phyloP scores from a whole-genome alignment of 92 coral and sea anemone genomes.

The Umimayanthus chanpuru region DNA sequence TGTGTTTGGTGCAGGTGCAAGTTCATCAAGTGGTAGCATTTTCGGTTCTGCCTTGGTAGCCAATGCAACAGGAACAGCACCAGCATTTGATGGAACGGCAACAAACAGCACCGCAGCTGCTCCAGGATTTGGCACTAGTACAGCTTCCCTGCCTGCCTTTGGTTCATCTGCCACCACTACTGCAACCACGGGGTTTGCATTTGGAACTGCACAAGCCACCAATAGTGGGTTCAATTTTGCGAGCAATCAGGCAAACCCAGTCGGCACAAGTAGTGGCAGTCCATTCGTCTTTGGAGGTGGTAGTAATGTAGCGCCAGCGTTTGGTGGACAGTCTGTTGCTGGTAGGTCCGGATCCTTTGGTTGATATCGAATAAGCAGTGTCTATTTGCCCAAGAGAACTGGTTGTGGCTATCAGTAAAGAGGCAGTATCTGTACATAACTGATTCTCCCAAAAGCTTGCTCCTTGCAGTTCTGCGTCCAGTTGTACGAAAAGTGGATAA shows the following conservation, averaged over 20 bases:
- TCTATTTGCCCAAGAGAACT: neutral
- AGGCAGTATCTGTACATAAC: too few relatives aligned
- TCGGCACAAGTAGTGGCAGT: neutral
- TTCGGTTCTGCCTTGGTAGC: constrained; percentile 6
- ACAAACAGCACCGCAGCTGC: constrained; percentile 1
- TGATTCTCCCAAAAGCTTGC: too few relatives aligned
- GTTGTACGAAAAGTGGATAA: too few relatives aligned
- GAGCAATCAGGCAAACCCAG: neutral
- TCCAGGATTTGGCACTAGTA: constrained; percentile 1
- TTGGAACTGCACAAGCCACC: constrained; percentile 15
- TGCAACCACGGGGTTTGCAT: constrained; percentile 3
- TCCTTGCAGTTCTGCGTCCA: too few relatives aligned
- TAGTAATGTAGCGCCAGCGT: neutral
- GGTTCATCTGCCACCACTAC: neutral
- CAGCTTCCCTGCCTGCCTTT: neutral
- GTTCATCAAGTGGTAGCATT: neutral
- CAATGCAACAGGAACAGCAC: constrained; percentile 3
- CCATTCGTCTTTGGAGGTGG: constrained; percentile 39
- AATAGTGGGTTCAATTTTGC: constrained; percentile 29
- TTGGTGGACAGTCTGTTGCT: constrained; percentile 11
- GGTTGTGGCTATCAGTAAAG: neutral
- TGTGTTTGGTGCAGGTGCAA: constrained; percentile 20
- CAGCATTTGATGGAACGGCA: neutral
- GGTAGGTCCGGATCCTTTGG: neutral
- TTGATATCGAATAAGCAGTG: neutral